These are phyloP conservation scores for Eucriotettix oculatus DNA, from an alignment of 2,888 invertebrate genomes.

Conservation along the genomic window DNA sequence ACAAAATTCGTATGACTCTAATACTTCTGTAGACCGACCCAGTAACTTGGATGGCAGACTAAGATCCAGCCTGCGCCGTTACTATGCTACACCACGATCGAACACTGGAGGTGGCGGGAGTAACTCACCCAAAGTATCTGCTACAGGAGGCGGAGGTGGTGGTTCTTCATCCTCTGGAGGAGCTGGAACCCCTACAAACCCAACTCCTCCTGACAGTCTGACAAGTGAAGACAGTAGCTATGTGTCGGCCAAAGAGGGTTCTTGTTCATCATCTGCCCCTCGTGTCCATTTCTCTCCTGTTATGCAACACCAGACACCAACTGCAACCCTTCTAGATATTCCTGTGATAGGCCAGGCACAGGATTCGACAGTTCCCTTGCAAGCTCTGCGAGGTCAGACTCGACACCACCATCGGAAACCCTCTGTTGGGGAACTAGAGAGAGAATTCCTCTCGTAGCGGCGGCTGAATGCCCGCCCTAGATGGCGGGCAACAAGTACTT, in stretches of 20 bases:
- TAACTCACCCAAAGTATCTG: not conserved
- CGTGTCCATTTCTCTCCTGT: constrained; percentile 66
- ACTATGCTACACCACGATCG: constrained; percentile 22
- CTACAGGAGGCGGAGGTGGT: constrained; percentile 5
- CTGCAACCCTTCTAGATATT: constrained; percentile 37
- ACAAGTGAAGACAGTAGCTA: constrained; percentile 81
- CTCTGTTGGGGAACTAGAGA: constrained; percentile 33
- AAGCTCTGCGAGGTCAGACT: constrained; percentile 28
- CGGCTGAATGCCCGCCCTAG: not conserved
- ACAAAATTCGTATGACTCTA: constrained; percentile 17
- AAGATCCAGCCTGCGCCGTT: constrained; percentile 60
- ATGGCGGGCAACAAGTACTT: not conserved
- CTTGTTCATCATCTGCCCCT: constrained; percentile 38
- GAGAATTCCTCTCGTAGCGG: constrained; percentile 37
- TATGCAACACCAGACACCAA: constrained; percentile 26
- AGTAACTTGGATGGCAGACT: constrained; percentile 42
- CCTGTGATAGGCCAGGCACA: constrained; percentile 32
- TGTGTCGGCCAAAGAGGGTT: constrained; percentile 64
- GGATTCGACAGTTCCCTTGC: constrained; percentile 35
- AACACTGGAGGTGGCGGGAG: constrained; percentile 1
- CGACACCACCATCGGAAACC: constrained; percentile 19
- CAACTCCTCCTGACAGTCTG: constrained; percentile 70
- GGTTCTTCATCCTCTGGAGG: constrained; percentile 29
- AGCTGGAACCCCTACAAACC: constrained; percentile 57
- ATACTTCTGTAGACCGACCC: constrained; percentile 33